phyloP scores from a whole-genome alignment of 2,797 vertebrate species.

The Pipistrellus pygmaeus region DNA sequence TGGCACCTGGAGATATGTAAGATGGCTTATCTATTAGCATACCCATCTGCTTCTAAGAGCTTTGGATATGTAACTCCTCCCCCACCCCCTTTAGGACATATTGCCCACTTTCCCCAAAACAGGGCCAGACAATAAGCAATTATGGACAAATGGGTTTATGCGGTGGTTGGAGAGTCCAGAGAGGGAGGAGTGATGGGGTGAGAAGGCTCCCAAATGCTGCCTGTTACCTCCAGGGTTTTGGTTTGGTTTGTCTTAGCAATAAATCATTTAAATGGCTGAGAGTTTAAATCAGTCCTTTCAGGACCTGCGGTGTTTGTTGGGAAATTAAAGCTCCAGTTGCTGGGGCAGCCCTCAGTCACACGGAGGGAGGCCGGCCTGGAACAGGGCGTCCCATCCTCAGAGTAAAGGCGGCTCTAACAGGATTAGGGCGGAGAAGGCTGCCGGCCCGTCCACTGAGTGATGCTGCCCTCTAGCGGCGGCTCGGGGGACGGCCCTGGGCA shows the following conservation, averaged over 20 bases:
- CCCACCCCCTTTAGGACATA: not conserved
- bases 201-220: not conserved
- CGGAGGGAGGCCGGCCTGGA: not conserved
- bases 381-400: not conserved
- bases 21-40: not conserved
- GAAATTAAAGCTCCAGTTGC: not conserved
- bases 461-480: conserved; percentile 57
- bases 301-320: not conserved
- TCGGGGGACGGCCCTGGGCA: not conserved
- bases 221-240: not conserved
- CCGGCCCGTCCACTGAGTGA: conserved; percentile 6
- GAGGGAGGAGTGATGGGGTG: not conserved
- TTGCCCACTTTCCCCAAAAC: not conserved
- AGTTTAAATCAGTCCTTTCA: not conserved
- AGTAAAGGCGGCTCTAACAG: not conserved
- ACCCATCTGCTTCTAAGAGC: not conserved
- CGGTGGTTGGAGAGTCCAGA: not conserved
- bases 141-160: not conserved
- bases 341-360: not conserved
- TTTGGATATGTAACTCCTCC: not conserved
- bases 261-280: not conserved
- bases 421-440: not conserved
- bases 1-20: not conserved
- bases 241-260: not conserved
- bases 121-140: not conserved